Conservation (phyloP, 2,888 invertebrate species). For the Isotomurus palustris region DNA sequence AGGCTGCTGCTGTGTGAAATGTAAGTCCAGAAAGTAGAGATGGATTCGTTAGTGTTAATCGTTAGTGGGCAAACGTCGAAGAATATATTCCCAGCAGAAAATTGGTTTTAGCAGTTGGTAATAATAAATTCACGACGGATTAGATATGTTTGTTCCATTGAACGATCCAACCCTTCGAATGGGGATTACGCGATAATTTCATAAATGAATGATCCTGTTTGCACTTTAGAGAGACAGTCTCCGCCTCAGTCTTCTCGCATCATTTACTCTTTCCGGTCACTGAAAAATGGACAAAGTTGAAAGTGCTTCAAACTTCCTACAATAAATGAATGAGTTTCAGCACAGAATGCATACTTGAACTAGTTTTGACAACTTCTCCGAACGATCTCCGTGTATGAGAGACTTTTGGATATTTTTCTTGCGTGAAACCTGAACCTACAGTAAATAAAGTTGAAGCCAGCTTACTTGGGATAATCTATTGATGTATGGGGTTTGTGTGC, state of each 20-base stretch:
- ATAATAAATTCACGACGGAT: too few relatives aligned
- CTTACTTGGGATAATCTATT: background rate
- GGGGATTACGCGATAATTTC: too few relatives aligned
- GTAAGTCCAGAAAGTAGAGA: too few relatives aligned
- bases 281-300: constrained; percentile 4
- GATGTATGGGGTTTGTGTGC: background rate
- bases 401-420: constrained; percentile 1
- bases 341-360: constrained; percentile 1
- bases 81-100: too few relatives aligned
- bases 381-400: background rate
- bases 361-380: background rate
- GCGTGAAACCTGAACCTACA: background rate
- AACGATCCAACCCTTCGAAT: too few relatives aligned
- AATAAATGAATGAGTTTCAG: background rate
- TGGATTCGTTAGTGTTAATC: too few relatives aligned
- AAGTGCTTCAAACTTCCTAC: background rate
- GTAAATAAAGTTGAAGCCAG: background rate
- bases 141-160: too few relatives aligned
- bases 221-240: background rate
- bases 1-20: too few relatives aligned
- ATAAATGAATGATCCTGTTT: background rate
- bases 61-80: too few relatives aligned
- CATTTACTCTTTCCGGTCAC: constrained; percentile 12
- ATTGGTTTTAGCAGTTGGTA: too few relatives aligned
- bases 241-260: constrained; percentile 2